Evolutionary conservation across 2,113 vertebrate species (phyloP).

Genomic region (Muntiacus reevesi): DNA sequence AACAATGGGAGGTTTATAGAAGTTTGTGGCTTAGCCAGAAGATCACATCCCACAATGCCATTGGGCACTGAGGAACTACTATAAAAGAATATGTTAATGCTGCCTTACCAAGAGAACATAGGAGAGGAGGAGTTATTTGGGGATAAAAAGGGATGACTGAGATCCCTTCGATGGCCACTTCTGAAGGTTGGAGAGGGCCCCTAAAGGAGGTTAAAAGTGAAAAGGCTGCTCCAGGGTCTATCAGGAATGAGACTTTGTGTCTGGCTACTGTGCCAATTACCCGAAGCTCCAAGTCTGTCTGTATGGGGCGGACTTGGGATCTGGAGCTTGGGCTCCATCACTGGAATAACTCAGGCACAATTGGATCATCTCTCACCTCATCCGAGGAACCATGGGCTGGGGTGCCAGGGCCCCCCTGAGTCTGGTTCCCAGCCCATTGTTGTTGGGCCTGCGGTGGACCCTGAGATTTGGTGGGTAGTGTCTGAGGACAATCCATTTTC

Average conservation of each 20-base stretch:
- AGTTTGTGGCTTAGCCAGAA: not conserved
- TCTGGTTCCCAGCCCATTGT: not conserved
- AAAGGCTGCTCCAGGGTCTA: not conserved
- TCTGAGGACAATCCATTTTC: not conserved
- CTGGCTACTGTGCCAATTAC: not conserved
- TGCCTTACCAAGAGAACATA: not conserved
- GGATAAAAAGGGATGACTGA: not conserved
- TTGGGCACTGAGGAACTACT: not conserved
- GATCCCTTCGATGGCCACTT: not conserved
- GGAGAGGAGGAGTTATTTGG: not conserved
- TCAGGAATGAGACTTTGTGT: not conserved
- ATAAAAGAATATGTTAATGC: not conserved
- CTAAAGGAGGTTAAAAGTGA: not conserved
- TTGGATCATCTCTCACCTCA: not conserved
- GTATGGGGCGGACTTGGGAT: not conserved
- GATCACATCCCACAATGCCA: not conserved
- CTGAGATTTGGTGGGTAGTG: not conserved
- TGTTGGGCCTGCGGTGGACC: not conserved
- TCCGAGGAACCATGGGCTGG: not conserved
- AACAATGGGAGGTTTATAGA: not conserved
- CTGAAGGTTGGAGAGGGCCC: not conserved
- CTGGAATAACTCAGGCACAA: not conserved
- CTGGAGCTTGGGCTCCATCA: not conserved
- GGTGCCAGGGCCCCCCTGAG: not conserved
- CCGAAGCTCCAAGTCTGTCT: accelerated